These are phyloP conservation scores for Drosophila micromelanica DNA, from an alignment of 1,140 invertebrate species.

Conservation along the genomic window DNA sequence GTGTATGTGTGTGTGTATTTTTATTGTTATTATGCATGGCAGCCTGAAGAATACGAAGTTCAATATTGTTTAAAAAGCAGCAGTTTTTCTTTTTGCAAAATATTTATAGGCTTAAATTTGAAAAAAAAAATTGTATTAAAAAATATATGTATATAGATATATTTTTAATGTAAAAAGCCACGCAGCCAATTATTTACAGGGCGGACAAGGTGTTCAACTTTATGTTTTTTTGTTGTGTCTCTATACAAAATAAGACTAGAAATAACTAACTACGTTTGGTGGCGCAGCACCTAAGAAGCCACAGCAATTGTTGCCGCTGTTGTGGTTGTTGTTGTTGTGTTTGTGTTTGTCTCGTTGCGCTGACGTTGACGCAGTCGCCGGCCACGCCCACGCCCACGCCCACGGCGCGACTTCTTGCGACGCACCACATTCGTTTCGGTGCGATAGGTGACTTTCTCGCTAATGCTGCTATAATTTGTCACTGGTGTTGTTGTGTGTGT, in stretches of 20 bases:
- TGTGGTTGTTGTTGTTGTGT: conserved; percentile 19
- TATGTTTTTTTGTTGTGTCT: conserved; percentile 15
- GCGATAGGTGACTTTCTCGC: conserved; percentile 62
- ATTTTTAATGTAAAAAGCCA: conserved; percentile 51
- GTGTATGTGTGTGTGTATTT: conserved; percentile 20
- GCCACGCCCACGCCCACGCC: conserved; percentile 60
- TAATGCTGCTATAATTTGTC: conserved; percentile 49
- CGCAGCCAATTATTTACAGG: conserved; percentile 79
- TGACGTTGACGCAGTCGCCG: conserved; percentile 45
- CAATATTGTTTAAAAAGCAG: conserved; percentile 48
- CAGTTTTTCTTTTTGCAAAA: conserved; percentile 6
- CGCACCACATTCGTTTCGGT: conserved; percentile 70
- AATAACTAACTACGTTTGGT: conserved; percentile 68
- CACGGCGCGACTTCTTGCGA: conserved; percentile 66
- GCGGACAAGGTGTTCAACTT: conserved; percentile 41
- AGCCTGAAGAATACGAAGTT: conserved; percentile 79
- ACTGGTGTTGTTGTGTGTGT: conserved; percentile 18
- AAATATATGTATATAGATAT: not conserved
- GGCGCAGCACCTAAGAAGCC: conserved; percentile 11
- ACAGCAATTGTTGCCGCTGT: conserved; percentile 22
- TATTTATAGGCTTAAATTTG: not conserved
- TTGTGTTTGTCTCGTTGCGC: conserved; percentile 38
- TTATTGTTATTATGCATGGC: conserved; percentile 56
- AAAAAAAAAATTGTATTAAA: not conserved
- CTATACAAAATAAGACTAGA: conserved; percentile 69